phyloP scores from a whole-genome alignment of 2,113 vertebrate genomes.

The Syrrhaptes paradoxus region DNA sequence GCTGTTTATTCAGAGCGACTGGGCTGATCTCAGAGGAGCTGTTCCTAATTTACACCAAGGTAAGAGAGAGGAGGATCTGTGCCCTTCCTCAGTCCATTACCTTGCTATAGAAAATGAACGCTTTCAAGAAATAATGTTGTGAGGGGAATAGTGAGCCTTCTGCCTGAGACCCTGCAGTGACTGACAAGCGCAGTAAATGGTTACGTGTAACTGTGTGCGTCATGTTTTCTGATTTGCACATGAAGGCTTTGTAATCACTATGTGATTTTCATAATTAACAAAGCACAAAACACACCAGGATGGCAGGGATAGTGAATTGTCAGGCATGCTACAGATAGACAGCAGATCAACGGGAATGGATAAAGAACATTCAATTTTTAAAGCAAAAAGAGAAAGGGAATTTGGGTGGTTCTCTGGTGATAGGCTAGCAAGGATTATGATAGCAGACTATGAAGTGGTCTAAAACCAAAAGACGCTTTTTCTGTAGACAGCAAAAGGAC shows the following conservation, averaged over 20 bases:
- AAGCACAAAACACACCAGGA: neutral
- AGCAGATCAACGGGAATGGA: conserved; percentile 4
- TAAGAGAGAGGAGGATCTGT: conserved; percentile 8
- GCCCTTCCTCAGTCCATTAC: neutral
- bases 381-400: neutral
- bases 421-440: neutral
- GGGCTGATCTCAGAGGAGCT: neutral
- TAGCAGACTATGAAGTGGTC: neutral
- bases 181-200: neutral
- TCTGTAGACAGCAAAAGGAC: conserved; percentile 1
- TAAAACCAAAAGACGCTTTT: conserved; percentile 1
- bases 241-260: conserved; percentile 9
- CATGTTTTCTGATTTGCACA: conserved; percentile 43
- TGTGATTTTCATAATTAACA: conserved; percentile 29
- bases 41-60: neutral
- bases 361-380: neutral
- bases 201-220: neutral
- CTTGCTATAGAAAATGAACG: neutral
- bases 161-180: neutral
- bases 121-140: neutral
- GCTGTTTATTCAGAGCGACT: neutral
- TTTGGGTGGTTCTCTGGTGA: neutral
- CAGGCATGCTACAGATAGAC: neutral
- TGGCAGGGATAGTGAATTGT: neutral
- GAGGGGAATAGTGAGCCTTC: neutral